Evolutionary conservation across 2,797 vertebrate genomes (phyloP).

Genomic region (Adelosebastes latens): DNA sequence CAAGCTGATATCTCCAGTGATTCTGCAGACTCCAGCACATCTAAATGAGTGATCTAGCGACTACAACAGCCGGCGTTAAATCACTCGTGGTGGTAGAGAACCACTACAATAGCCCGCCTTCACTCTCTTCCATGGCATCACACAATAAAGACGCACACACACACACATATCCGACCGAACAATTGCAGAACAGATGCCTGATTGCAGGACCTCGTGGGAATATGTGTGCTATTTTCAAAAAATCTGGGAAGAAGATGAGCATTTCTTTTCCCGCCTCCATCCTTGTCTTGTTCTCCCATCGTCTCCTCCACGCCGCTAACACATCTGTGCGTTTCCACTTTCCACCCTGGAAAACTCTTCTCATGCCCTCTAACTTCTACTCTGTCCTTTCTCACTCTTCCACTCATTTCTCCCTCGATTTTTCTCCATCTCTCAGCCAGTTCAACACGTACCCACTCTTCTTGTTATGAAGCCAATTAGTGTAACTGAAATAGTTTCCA

Average conservation of each 20-base stretch:
- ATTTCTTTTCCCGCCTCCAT: constrained; percentile 16
- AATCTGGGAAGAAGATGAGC: constrained; percentile 10
- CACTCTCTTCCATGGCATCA: background rate
- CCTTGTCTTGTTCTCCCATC: background rate
- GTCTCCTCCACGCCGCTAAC: background rate
- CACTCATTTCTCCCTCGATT: constrained; percentile 32
- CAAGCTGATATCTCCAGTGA: constrained; percentile 4
- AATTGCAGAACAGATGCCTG: constrained; percentile 55
- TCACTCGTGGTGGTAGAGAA: constrained; percentile 4
- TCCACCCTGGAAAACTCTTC: constrained; percentile 27
- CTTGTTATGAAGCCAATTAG: constrained; percentile 82
- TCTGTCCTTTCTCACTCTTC: constrained; percentile 33
- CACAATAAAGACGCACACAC: constrained; percentile 17
- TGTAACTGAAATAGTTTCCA: constrained; percentile 83
- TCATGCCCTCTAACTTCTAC: constrained; percentile 52
- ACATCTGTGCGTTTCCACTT: constrained; percentile 24
- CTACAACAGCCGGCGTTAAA: constrained; percentile 19
- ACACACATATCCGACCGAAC: background rate
- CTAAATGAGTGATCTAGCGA: constrained; percentile 26
- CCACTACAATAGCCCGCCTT: constrained; percentile 10
- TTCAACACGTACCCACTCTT: constrained; percentile 74
- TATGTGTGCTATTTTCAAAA: constrained; percentile 57
- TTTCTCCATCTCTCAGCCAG: constrained; percentile 52
- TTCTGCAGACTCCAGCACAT: constrained; percentile 7
- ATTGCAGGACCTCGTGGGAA: constrained; percentile 48